Conservation (phyloP, 2,888 invertebrate species). For the Ypsolopha sequella region DNA sequence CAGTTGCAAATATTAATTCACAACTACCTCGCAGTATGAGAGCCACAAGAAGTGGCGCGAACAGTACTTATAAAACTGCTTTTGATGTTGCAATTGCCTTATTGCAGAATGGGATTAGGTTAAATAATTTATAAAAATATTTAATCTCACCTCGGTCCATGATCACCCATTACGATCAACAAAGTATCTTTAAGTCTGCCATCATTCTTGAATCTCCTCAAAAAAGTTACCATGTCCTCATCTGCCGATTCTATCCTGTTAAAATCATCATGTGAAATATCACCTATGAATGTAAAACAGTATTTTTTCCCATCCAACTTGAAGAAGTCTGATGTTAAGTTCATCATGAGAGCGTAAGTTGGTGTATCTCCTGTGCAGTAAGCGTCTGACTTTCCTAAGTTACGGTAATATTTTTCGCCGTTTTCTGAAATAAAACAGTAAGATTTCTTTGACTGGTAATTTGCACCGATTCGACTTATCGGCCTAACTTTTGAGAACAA, state of each 20-base stretch:
- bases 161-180: constrained; percentile 92
- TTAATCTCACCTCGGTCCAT: constrained; percentile 80
- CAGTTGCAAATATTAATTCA: too few species aligned
- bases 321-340: constrained; percentile 71
- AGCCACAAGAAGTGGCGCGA: too few species aligned
- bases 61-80: too few species aligned
- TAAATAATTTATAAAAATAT: too few species aligned
- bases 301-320: constrained; percentile 73
- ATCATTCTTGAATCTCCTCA: constrained; percentile 71
- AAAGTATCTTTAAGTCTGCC: constrained; percentile 83
- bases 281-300: constrained; percentile 89
- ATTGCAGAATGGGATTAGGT: too few species aligned
- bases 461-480: too few species aligned
- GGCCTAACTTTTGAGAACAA: too few species aligned
- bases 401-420: neutral
- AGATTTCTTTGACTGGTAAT: too few species aligned
- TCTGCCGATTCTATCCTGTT: constrained; percentile 85
- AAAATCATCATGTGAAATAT: constrained; percentile 89
- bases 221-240: constrained; percentile 75
- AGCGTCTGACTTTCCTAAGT: constrained; percentile 15
- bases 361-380: constrained; percentile 81
- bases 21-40: too few species aligned
- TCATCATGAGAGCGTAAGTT: constrained; percentile 76
- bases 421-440: neutral
- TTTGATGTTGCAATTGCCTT: too few species aligned